Evolutionary conservation across 1,140 invertebrate species (phyloP).

Genomic region (Mycetomoellerius zeteki): DNA sequence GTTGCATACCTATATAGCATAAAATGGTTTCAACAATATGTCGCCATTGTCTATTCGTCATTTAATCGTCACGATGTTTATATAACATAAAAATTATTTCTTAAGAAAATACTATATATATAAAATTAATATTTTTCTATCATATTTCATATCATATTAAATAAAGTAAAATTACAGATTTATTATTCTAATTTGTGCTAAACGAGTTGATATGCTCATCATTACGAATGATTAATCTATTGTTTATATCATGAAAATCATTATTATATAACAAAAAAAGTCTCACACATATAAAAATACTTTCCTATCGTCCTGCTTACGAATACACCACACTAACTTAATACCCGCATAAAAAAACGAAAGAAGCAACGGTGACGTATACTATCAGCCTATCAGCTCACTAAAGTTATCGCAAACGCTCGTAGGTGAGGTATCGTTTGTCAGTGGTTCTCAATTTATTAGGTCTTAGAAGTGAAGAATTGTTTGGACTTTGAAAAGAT

Average conservation of each 20-base stretch:
- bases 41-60: not conserved
- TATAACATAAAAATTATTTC: not conserved
- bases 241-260: not conserved
- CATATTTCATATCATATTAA: not conserved
- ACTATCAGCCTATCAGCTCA: conserved; percentile 43
- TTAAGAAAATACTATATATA: not conserved
- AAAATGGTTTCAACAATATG: not conserved
- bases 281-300: not conserved
- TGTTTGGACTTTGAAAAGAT: conserved; percentile 35
- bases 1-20: not conserved
- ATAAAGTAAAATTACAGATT: conserved; percentile 19
- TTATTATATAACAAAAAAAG: not conserved
- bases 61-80: not conserved
- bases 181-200: not conserved
- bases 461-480: not conserved
- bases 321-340: conserved; percentile 17
- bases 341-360: conserved; percentile 60
- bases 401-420: conserved; percentile 67
- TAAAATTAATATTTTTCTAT: not conserved
- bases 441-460: conserved; percentile 56
- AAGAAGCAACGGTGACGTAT: conserved; percentile 49
- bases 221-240: not conserved
- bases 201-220: not conserved
- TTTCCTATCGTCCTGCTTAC: conserved; percentile 1
- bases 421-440: conserved; percentile 51